Evolutionary conservation across 1,140 invertebrate species (phyloP).

Genomic region (Pararge aegeria): DNA sequence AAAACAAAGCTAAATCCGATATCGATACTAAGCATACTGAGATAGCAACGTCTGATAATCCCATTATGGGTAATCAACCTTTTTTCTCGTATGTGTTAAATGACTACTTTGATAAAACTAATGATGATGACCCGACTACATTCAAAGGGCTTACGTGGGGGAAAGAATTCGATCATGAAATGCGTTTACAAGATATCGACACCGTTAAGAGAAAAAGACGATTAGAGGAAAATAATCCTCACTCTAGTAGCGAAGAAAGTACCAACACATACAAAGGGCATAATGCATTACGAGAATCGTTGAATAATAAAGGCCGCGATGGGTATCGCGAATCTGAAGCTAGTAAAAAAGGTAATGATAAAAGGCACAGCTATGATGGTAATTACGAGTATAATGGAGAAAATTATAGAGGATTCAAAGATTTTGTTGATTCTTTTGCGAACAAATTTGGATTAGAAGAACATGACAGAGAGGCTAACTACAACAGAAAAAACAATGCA

Average conservation of each 20-base stretch:
- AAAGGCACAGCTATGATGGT: conserved; percentile 16
- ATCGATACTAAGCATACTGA: conserved; percentile 13
- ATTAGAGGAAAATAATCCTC: conserved; percentile 24
- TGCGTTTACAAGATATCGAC: conserved; percentile 27
- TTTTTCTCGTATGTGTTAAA: conserved; percentile 60
- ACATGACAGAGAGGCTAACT: conserved; percentile 44
- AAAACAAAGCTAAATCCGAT: neutral
- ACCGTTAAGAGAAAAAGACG: conserved; percentile 32
- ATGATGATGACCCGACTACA: conserved; percentile 50
- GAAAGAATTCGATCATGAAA: conserved; percentile 49
- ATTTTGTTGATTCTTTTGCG: conserved; percentile 55
- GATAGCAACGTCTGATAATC: conserved; percentile 42
- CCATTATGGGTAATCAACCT: conserved; percentile 49
- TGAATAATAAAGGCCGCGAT: conserved; percentile 15
- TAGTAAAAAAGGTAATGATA: conserved; percentile 21
- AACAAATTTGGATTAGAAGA: conserved; percentile 59
- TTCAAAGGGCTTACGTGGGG: conserved; percentile 54
- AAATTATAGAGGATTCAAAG: conserved; percentile 50
- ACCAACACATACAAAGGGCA: neutral
- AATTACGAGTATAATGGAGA: conserved; percentile 33
- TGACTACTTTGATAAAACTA: conserved; percentile 57
- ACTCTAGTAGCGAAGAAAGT: neutral
- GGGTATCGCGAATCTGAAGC: conserved; percentile 37
- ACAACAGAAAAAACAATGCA: conserved; percentile 38
- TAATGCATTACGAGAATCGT: neutral